Conservation (phyloP, 2,797 vertebrate species). For the Parotocinclus haroldoi region DNA sequence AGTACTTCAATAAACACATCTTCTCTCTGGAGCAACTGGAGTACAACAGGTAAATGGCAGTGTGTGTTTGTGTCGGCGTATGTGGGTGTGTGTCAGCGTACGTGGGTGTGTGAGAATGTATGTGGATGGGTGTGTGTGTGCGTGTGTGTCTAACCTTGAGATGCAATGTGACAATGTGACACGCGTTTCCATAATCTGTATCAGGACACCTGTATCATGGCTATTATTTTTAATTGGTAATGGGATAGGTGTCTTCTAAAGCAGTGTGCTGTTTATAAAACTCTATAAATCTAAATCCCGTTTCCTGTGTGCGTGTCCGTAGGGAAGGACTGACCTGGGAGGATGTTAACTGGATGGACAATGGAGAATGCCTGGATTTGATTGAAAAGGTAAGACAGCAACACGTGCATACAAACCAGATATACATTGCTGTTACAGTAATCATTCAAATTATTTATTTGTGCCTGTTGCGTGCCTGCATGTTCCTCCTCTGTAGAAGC, state of each 20-base stretch:
- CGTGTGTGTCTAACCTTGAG: background rate
- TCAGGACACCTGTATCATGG: too few species aligned
- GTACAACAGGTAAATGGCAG: constrained; percentile 82
- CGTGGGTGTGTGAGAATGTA: too few species aligned
- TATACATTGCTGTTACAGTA: too few species aligned
- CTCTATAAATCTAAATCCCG: too few species aligned
- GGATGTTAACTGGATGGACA: constrained; percentile 95
- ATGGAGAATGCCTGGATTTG: constrained; percentile 93
- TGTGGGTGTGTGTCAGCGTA: constrained; percentile 8
- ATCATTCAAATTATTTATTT: background rate
- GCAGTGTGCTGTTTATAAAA: too few species aligned
- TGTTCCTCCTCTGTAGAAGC: constrained; percentile 75
- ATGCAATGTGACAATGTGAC: too few species aligned
- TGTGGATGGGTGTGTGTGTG: too few species aligned
- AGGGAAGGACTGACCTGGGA: constrained; percentile 91
- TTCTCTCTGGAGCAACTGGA: constrained; percentile 97
- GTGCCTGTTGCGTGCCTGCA: constrained; percentile 20
- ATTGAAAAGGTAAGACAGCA: constrained; percentile 88
- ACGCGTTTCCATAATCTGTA: too few species aligned
- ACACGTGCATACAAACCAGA: too few species aligned
- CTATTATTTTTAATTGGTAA: too few species aligned
- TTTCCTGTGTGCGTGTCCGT: constrained; percentile 24
- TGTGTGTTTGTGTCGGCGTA: too few species aligned
- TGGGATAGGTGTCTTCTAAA: too few species aligned
- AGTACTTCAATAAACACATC: constrained; percentile 98